Conservation (phyloP, 2,797 vertebrate species). For the Craterocephalus amniculus region DNA sequence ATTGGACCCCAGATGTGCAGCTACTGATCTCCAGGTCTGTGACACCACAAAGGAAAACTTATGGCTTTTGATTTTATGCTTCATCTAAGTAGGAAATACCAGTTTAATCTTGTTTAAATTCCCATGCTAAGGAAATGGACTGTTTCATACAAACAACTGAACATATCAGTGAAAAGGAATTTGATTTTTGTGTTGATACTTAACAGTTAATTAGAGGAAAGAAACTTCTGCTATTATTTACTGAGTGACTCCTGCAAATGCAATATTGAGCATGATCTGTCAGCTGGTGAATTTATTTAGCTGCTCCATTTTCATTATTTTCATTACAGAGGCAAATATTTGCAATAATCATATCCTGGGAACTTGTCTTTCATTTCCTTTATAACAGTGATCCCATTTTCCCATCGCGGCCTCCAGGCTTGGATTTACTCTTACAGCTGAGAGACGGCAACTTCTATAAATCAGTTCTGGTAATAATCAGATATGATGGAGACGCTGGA, state of each 20-base stretch:
- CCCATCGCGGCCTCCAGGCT: not conserved
- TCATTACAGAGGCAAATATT: slow-evolving; percentile 8
- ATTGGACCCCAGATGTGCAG: no score
- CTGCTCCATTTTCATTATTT: slow-evolving; percentile 28
- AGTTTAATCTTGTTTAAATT: slow-evolving; percentile 10
- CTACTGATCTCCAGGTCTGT: no score
- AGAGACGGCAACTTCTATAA: not conserved
- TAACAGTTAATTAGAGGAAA: no score
- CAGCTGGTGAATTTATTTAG: slow-evolving; percentile 30
- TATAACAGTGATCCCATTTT: slow-evolving; percentile 6
- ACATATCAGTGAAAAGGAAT: slow-evolving; percentile 8
- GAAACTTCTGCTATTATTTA: not conserved
- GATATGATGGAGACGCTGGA: not conserved
- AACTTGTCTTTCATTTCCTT: slow-evolving; percentile 39
- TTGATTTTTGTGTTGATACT: slow-evolving; percentile 19
- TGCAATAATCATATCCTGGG: slow-evolving; percentile 14
- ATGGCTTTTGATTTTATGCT: not conserved
- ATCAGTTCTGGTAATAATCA: not conserved
- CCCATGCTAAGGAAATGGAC: not conserved
- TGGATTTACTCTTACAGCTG: not conserved
- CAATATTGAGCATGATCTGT: slow-evolving; percentile 11
- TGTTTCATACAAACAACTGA: not conserved
- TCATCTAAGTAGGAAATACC: not conserved
- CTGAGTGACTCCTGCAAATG: not conserved
- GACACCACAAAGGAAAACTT: not conserved